A percentile compares a stretch with the other conserved stretches of the same genome.
phyloP scores from a whole-genome alignment of 2,797 vertebrate species.

The Sparidentex hasta region DNA sequence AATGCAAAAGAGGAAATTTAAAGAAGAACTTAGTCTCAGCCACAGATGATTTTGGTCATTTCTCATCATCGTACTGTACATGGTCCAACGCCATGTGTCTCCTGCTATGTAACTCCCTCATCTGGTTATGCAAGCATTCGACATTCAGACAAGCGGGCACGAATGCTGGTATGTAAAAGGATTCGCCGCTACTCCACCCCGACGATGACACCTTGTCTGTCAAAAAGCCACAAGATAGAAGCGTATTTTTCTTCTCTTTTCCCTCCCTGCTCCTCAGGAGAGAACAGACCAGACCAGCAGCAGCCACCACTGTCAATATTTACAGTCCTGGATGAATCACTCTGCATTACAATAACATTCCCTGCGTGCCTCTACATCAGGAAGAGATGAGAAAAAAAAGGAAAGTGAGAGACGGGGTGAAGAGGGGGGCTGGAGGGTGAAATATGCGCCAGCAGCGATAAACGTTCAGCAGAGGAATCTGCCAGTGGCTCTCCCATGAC shows the following conservation, averaged over 20 bases:
- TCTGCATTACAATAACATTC: conserved; percentile 86
- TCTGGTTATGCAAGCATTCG: conserved; percentile 17
- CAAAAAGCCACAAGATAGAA: conserved; percentile 42
- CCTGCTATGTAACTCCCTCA: conserved; percentile 1
- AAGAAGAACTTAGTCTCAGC: background rate
- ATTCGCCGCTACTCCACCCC: conserved; percentile 5
- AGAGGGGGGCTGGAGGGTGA: conserved; percentile 41
- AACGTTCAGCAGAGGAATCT: conserved; percentile 70
- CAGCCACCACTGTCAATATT: conserved; percentile 81
- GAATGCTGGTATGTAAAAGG: background rate
- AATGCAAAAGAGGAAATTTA: background rate
- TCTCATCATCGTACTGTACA: background rate
- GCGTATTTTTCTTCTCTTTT: conserved; percentile 23
- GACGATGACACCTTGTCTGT: conserved; percentile 39
- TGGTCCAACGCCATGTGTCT: background rate
- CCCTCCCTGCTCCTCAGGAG: conserved; percentile 33
- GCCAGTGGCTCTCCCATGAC: conserved; percentile 82
- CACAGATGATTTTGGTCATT: background rate
- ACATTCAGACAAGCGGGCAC: background rate
- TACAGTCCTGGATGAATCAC: conserved; percentile 84
- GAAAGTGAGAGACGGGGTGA: conserved; percentile 45
- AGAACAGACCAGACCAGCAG: conserved; percentile 47
- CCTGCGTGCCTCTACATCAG: conserved; percentile 74
- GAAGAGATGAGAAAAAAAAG: conserved; percentile 63
- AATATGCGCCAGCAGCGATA: conserved; percentile 62